Evolutionary conservation across 2,113 vertebrate genomes (phyloP), one percentile per base, ranked within the genome.

Genomic region (Eptatretus burgeri): DNA sequence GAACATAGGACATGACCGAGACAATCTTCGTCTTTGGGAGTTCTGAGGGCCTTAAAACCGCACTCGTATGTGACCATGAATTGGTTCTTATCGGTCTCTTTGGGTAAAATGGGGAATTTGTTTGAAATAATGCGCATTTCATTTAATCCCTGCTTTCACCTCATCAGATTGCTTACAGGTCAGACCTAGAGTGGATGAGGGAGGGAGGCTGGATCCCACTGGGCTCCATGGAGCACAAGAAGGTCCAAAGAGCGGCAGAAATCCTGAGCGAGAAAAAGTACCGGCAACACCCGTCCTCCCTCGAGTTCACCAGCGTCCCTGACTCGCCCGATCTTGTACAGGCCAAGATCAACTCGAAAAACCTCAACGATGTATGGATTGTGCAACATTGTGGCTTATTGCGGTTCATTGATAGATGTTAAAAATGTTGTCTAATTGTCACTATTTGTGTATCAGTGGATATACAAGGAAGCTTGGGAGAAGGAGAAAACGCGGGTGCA

Each of bases 151-250:
- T 41, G 7, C 27, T 41, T 41, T 41, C 27, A 41, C 27, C 27
- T 7, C 27, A 41, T 7, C 27, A 41, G 27, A 41, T 41, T 41
- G 27, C 27, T n/a, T 60, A 60, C 56, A 60, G 20, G 56, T 60
- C 56, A 9, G 56, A 60, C 56, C 20, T 60, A 20, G 56, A 70
- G 71, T 84, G 65, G 69, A 41, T 93, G 68, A 85, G 66, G 76
- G 91, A 88, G 49, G 67, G 74, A 1, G 87, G 89, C 63, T 98
- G 91, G 89, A 62, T 93, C 11, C 89, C 91, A 0, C 78, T 87
- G 60, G 80, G 88, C 9, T 98, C 89, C 0, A 51, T 94, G 64
- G 82, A 71, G 17, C 83, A 85, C 13, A 85, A 95, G 70, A 85
- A 78, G 10, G 89, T 80, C 63, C 91, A 76, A 73, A 73, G 83